Evolutionary conservation across 2,888 invertebrate species (phyloP), one percentile per base, ranked within the genome.

Genomic region (Eilema depressum): DNA sequence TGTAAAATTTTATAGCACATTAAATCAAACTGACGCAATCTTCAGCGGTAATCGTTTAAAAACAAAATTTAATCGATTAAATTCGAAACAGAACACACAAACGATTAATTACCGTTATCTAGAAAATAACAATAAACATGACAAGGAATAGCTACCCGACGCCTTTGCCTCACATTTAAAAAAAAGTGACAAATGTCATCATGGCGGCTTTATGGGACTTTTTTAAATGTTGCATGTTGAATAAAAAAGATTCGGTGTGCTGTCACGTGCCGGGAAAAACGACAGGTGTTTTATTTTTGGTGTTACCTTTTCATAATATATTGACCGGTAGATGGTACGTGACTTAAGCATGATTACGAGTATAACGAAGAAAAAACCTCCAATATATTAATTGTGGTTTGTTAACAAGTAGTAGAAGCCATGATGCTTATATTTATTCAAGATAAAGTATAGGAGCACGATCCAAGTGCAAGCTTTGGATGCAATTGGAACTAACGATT

Each of bases 51-150:
- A 74, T 71, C 69, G 26, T 66, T n/a, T 30, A 28, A 23, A 70
- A 63, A 25, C 0, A 41, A 63, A 66, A 71, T 69, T 73, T 66
- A 78, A 76, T 69, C 75, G 57, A 80, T 85, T 69, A 75, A 78
- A 83, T 83, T 81, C 82, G 56, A 74, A 61, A 74, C 73, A 74
- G 69, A 74, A 63, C 75, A 70, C 57, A 69, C 37, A 47, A 41
- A 70, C 79, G 76, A 83, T 82, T 81, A 81, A 81, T 83, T 79
- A 78, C 70, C 70, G 75, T 78, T 83, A 84, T 85, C 79, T 66
- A 62, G n/a, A 41, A 59, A 74, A 76, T 76, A 81, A 82, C 74
- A 78, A 83, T 84, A 81, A 79, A 82, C 69, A 76, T 81, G 81
- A 83, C 77, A 80, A 67, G 30, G 62, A 47, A 70, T 41, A 66